Base-by-base conservation (phyloP, 2,888 invertebrate species). In the Lithophane semibrunnea region DNA sequence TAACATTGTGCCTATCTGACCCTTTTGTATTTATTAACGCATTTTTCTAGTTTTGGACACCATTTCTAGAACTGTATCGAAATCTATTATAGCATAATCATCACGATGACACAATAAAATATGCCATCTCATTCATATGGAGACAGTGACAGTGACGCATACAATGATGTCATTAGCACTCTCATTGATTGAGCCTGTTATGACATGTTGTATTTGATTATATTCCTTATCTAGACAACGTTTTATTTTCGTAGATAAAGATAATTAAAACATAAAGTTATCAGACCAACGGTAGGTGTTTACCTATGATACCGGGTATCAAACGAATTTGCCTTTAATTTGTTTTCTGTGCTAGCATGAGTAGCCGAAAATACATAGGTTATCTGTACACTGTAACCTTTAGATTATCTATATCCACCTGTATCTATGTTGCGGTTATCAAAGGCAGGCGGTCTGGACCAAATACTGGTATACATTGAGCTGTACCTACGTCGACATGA, bases 261-360 rank as follows among this genome's bases (percentile, higher is more conserved):
- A 24, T 73, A 77, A 80, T 80, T 77, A 77, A 80, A 80, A 73
- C 56, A 73, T 80, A 64, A 42, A 69, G 42, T 52, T 77, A 80
- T 77, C 79, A 75, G 82, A 75, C 58, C 79, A 56, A 65, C 73
- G 37, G 67, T 75, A 56, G 49, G 73, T 61, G 60, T 70, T 70
- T 80, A 77, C 77, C n/a, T 24, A 0, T 44, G 66, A 63, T 64
- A 71, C 18, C 37, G 7, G 47, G 10, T 63, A 65, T 63, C 24
- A 56, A 42, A n/a, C 3, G 12, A 49, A 47, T n/a, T 58, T 42
- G 58, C 42, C 21, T 61, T 49, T 42, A 24, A 64, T 56, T 24
- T 9, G 8, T 69, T 69, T 69, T 47, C 47, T 64, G 47, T 56
- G 47, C 2, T 13, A 63, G 80, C 73, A 80, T 80, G 80, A 72